Conservation (phyloP, 1,140 invertebrate genomes). For the Galleria mellonella region DNA sequence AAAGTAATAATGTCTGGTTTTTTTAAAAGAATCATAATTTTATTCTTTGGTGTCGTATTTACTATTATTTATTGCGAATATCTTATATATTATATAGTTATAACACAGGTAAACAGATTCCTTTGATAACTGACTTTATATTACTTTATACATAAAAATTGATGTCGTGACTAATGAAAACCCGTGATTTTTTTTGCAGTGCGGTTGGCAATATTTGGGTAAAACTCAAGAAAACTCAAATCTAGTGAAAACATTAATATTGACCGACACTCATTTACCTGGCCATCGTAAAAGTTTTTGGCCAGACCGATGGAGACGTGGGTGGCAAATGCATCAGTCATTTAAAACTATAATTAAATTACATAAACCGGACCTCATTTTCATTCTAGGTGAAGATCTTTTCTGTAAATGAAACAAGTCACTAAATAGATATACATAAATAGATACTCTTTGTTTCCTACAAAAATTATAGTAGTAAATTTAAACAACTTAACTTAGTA, state of each 20-base stretch:
- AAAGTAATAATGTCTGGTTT: slow-evolving; percentile 25
- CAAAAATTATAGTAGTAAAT: too few relatives aligned
- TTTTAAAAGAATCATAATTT: slow-evolving; percentile 36
- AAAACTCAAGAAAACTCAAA: slow-evolving; percentile 9
- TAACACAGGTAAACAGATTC: slow-evolving; percentile 34
- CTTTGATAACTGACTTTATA: too few relatives aligned
- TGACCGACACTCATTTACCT: slow-evolving; percentile 95
- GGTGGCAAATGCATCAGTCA: slow-evolving; percentile 98
- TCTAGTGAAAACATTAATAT: slow-evolving; percentile 83
- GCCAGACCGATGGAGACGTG: slow-evolving; percentile 96
- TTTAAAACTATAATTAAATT: slow-evolving; percentile 91
- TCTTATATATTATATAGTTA: slow-evolving; percentile 50
- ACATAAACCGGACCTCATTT: slow-evolving; percentile 92
- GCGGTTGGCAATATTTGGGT: slow-evolving; percentile 39
- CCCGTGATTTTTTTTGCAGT: slow-evolving; percentile 42
- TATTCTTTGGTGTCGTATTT: slow-evolving; percentile 34
- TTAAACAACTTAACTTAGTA: too few relatives aligned
- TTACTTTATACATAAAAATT: too few relatives aligned
- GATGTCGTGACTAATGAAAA: too few relatives aligned
- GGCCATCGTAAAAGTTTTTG: slow-evolving; percentile 93
- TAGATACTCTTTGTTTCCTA: too few relatives aligned
- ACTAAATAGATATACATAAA: too few relatives aligned
- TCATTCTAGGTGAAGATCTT: slow-evolving; percentile 86
- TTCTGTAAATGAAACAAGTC: too few relatives aligned
- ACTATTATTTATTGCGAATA: slow-evolving; percentile 50